Percentiles rank a stretch among this genome's conserved stretches.
These are phyloP conservation scores for Percina caprodes DNA, from an alignment of 2,113 vertebrate genomes.

Conservation along the genomic window DNA sequence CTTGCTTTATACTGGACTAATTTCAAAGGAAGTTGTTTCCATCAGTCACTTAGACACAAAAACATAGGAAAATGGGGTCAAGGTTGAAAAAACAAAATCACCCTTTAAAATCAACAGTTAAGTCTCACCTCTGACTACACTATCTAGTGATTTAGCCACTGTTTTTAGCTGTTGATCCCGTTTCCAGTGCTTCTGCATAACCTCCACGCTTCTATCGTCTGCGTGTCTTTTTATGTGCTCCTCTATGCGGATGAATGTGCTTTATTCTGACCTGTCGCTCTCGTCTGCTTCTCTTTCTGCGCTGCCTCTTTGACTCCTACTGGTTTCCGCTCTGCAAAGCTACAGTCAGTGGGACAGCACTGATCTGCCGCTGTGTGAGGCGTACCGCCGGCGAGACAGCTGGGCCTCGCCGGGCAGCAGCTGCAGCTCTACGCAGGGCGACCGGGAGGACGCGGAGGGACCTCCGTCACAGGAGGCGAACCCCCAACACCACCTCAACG, in stretches of 20 bases:
- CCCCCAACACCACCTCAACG: constrained; percentile 86
- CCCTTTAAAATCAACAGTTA: constrained; percentile 24
- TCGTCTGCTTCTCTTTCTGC: constrained; percentile 75
- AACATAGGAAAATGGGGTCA: no score
- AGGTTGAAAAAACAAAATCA: no score
- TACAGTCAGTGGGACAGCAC: constrained; percentile 94
- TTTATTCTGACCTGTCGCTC: constrained; percentile 76
- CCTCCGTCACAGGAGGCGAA: constrained; percentile 79
- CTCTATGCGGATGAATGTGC: constrained; percentile 56
- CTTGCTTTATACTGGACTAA: no score
- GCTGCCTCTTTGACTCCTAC: constrained; percentile 75
- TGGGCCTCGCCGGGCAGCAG: constrained; percentile 85
- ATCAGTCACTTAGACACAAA: no score
- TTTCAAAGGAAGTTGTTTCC: no score
- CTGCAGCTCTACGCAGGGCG: constrained; percentile 75
- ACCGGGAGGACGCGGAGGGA: constrained; percentile 75
- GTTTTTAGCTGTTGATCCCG: not conserved
- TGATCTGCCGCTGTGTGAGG: constrained; percentile 94
- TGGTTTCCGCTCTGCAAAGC: constrained; percentile 89
- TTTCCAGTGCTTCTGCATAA: constrained; percentile 61
- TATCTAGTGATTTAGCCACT: not conserved
- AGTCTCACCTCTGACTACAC: not conserved
- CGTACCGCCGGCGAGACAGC: constrained; percentile 89
- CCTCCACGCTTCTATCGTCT: constrained; percentile 37
- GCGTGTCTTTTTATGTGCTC: constrained; percentile 29